Evolutionary conservation across 2,888 invertebrate genomes (phyloP).

Genomic region (Phengaris arion): DNA sequence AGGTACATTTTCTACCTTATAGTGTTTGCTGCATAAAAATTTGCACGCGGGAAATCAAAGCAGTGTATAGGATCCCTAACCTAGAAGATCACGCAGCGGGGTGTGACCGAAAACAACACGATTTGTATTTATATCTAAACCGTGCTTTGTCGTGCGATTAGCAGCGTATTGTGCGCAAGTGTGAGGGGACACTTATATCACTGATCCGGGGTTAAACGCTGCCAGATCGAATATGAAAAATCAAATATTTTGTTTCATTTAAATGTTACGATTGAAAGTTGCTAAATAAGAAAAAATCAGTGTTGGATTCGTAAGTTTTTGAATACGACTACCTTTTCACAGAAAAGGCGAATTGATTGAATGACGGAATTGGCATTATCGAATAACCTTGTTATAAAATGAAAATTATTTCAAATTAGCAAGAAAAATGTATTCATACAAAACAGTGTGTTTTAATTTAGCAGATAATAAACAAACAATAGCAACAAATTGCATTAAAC

Average conservation of each 20-base stretch:
- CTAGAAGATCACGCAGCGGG: slow-evolving; percentile 48
- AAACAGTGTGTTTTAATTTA: background rate
- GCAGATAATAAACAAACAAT: slow-evolving; percentile 8
- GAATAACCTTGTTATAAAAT: too few relatives aligned
- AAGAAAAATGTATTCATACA: background rate
- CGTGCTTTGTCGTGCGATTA: slow-evolving; percentile 75
- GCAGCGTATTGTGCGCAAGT: slow-evolving; percentile 66
- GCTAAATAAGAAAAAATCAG: too few relatives aligned
- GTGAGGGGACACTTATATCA: slow-evolving; percentile 49
- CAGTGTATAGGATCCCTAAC: slow-evolving; percentile 36
- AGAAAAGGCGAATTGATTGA: too few relatives aligned
- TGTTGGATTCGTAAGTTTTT: too few relatives aligned
- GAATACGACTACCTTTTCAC: too few relatives aligned
- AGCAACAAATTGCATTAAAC: slow-evolving; percentile 25
- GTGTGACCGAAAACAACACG: slow-evolving; percentile 75
- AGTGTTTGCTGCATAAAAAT: background rate
- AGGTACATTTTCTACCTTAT: too few relatives aligned
- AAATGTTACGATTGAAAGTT: slow-evolving; percentile 7
- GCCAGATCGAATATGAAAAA: slow-evolving; percentile 33
- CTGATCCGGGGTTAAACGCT: slow-evolving; percentile 43
- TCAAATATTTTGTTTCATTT: slow-evolving; percentile 24
- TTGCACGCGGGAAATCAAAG: background rate
- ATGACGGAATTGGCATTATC: too few relatives aligned
- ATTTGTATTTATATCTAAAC: slow-evolving; percentile 77
- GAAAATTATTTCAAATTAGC: background rate